Percentiles rank a stretch among this genome's conserved stretches.
phyloP scores from a whole-genome alignment of 2,113 vertebrate genomes.

The Anser cygnoides region DNA sequence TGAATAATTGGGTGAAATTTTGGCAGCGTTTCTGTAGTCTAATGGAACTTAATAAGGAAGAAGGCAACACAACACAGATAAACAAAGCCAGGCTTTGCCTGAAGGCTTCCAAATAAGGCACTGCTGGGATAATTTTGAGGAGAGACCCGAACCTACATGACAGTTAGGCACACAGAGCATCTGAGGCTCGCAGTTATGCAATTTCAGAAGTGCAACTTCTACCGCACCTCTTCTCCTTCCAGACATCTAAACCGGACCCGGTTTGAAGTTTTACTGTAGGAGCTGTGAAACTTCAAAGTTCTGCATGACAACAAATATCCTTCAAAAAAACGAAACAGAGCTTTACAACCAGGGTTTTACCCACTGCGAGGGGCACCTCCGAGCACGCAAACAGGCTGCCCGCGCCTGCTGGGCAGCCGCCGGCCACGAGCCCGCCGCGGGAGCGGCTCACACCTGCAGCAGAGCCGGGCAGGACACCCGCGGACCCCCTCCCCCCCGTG shows the following conservation, averaged over 20 bases:
- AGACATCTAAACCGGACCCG: background rate
- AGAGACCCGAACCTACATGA: background rate
- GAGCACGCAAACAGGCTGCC: background rate
- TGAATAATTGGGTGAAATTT: background rate
- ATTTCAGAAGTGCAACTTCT: background rate
- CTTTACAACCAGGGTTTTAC: background rate
- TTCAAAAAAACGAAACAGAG: background rate
- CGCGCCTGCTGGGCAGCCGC: background rate
- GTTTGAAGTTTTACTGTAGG: background rate
- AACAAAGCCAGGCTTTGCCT: background rate
- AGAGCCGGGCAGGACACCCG: background rate
- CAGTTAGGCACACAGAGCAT: accelerated
- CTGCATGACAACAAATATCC: background rate
- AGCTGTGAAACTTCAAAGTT: background rate
- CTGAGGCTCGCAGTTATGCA: background rate
- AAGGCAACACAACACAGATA: background rate
- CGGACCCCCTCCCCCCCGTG: too few relatives aligned
- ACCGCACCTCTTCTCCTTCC: background rate
- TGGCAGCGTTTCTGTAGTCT: background rate
- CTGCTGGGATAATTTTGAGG: background rate
- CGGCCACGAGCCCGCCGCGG: background rate
- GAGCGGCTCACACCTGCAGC: slow-evolving; percentile 36
- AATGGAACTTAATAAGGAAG: background rate
- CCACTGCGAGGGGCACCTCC: background rate
- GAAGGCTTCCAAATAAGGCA: slow-evolving; percentile 2